Base-by-base conservation (phyloP, 2,113 vertebrate species). In the Eudorcas thomsonii region DNA sequence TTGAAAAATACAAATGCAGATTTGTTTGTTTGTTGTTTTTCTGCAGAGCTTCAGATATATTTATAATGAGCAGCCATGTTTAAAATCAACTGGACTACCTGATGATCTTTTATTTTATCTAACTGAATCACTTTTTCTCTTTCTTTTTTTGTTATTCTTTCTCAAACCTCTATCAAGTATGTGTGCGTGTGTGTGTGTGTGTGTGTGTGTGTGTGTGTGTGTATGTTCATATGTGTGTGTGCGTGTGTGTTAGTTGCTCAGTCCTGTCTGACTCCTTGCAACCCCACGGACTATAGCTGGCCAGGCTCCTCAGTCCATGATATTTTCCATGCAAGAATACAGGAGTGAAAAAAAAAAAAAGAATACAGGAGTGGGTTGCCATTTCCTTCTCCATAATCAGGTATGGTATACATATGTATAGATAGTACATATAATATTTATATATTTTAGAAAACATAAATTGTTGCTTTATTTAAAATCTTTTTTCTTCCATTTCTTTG, bases 261-360 rank as follows among this genome's bases (percentile, higher is more conserved):
- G 16, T 67, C 7, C 0, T 19, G 15, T n/a, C 33, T 0, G 16
- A 67, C 7, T n/a, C 16, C 16, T 19, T 19, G 16, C 62, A 64
- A 64, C 62, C 15, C 16, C 33, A 9, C 0, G 3, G 15, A 64
- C 7, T n/a, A n/a, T n/a, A 64, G 62, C 33, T 0, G 2, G 15
- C 33, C 62, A 67, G 33, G 33, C 62, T 67, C 62, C 62, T n/a
- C 62, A n/a, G 7, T n/a, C 30, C 62, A 19, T 67, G 62, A 2
- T 9, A 67, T 17, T 67, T n/a, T 67, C 62, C 33, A 67, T 16
- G 62, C 7, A 67, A 67, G 16, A 67, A n/a, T 64, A 64, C 62
- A 9, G 62, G 33, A 64, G 15, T 64, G 33, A n/a, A n/a, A n/a
- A n/a, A n/a, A n/a, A n/a, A n/a, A n/a, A n/a, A n/a, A 67, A 67